Conservation (phyloP, 2,113 vertebrate genomes). For the Seriola aureovittata region DNA sequence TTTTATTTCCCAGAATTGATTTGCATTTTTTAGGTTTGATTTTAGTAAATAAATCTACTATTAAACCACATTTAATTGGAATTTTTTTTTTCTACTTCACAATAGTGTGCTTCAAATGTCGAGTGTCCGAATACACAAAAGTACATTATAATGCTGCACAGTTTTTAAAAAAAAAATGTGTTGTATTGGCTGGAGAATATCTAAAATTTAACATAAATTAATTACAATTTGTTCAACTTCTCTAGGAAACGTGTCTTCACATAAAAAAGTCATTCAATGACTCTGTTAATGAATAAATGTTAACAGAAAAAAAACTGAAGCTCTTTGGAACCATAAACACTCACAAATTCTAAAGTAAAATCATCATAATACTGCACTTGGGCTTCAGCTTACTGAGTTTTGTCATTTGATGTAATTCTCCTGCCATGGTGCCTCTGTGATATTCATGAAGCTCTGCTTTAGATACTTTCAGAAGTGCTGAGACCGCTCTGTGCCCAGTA, state of each 20-base stretch:
- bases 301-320: background rate
- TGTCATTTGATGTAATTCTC: background rate
- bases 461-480: slow-evolving; percentile 12
- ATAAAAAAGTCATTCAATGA: background rate
- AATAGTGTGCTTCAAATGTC: background rate
- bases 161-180: background rate
- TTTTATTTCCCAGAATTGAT: slow-evolving; percentile 15
- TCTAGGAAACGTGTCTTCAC: background rate
- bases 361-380: background rate
- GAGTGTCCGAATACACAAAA: background rate
- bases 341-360: background rate
- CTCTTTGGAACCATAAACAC: background rate
- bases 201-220: background rate
- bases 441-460: slow-evolving; percentile 18
- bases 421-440: slow-evolving; percentile 7
- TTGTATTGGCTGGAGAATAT: background rate
- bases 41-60: slow-evolving; percentile 19
- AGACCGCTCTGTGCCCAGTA: background rate
- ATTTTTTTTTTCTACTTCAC: slow-evolving; percentile 6
- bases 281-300: background rate
- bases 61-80: slow-evolving; percentile 4
- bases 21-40: slow-evolving; percentile 17
- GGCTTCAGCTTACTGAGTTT: background rate
- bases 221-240: background rate
- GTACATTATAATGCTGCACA: background rate